phyloP scores from a whole-genome alignment of 1,140 invertebrate genomes.

The Procambarus virginalis region DNA sequence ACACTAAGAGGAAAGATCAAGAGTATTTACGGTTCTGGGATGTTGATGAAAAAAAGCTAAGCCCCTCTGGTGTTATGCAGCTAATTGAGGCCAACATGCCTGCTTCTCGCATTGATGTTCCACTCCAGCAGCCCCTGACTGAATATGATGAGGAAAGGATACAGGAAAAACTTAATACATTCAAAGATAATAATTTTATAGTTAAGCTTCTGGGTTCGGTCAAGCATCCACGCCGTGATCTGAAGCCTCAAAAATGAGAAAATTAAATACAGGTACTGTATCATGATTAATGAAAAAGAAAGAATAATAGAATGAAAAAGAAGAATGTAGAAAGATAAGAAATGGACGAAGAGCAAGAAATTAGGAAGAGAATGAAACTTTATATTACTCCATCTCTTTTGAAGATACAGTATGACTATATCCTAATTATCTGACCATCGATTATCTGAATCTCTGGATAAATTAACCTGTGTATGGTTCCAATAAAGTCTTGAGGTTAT shows the following conservation, averaged over 20 bases:
- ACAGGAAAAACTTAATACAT: constrained; percentile 3
- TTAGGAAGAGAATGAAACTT: no score
- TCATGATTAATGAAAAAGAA: not conserved
- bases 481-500: no score
- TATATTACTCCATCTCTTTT: no score
- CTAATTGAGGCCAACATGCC: constrained; percentile 30
- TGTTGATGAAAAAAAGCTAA: constrained; percentile 16
- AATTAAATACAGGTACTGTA: not conserved
- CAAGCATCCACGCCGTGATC: constrained; percentile 11
- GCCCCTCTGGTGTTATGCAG: not conserved
- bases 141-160: constrained; percentile 8
- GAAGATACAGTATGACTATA: no score
- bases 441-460: no score
- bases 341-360: no score
- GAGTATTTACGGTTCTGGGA: constrained; percentile 31
- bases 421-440: no score
- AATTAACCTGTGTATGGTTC: no score
- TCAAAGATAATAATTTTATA: not conserved
- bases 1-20: not conserved
- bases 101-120: constrained; percentile 29
- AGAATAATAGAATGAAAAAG: no score
- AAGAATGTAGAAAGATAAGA: no score
- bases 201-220: constrained; percentile 28
- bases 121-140: constrained; percentile 24
- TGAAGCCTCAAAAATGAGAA: not conserved